These are phyloP conservation scores for Onychostoma macrolepis DNA, from an alignment of 2,113 vertebrate genomes.

Conservation along the genomic window DNA sequence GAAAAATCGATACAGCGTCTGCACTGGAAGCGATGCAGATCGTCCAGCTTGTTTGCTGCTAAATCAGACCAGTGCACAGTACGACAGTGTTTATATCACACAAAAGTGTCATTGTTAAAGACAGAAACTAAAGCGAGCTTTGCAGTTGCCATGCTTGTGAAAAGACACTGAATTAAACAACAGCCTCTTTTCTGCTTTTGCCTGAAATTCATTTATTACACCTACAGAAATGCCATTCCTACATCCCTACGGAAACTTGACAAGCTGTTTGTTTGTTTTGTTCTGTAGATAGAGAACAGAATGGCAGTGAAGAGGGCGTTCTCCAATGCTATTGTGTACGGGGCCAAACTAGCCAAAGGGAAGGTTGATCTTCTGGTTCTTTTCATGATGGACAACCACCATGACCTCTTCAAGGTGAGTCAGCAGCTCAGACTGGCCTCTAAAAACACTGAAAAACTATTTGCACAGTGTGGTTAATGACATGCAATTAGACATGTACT, in stretches of 20 bases:
- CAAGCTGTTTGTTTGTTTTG: not conserved
- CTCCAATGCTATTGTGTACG: constrained; percentile 88
- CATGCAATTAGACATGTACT: not conserved
- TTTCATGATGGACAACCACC: constrained; percentile 93
- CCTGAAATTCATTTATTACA: not conserved
- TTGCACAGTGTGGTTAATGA: not conserved
- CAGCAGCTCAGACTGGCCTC: not conserved
- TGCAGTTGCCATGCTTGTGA: not conserved
- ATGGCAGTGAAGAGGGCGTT: constrained; percentile 97
- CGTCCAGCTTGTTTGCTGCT: not conserved
- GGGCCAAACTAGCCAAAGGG: constrained; percentile 88
- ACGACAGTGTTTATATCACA: not conserved
- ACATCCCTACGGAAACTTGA: not conserved
- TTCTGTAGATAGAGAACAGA: constrained; percentile 88
- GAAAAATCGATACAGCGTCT: not conserved
- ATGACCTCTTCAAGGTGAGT: constrained; percentile 92
- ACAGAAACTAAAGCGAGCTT: not conserved
- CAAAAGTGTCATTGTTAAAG: constrained; percentile 28
- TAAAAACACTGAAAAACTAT: not conserved
- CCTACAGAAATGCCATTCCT: constrained; percentile 12
- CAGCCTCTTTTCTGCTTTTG: not conserved
- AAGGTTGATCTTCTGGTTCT: constrained; percentile 94
- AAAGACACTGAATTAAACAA: constrained; percentile 1
- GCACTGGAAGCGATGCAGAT: not conserved
- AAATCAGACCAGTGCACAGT: not conserved